Evolutionary conservation across 2,797 vertebrate genomes (phyloP), one percentile per base, ranked within the genome.

Genomic region (Gymnoscopelus braueri): DNA sequence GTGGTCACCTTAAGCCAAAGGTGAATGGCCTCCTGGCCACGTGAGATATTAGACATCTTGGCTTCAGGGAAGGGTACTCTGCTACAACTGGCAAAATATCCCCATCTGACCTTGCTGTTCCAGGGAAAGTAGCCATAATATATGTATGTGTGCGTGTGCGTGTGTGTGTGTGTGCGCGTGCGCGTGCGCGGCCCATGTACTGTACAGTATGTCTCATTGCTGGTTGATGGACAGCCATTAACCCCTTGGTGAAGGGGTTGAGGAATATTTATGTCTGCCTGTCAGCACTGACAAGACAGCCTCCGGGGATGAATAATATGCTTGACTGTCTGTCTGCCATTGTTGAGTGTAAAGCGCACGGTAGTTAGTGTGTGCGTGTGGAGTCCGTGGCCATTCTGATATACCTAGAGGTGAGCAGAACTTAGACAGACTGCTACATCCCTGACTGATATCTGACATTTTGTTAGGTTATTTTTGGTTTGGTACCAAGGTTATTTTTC

Each of bases 211-310:
- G 84, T 86, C 83, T 84, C 77, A 72, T 80, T 78, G 79, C 84
- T 72, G 79, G 65, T 60, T 93, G 90, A 93, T 90, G 84, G 89
- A 90, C 91, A 89, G 83, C 87, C 82, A 90, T 93, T 93, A 93
- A 92, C 93, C 91, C 72, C 87, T 79, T 86, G 73, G 85, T 78
- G 83, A 86, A 80, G 73, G 72, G 87, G 87, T 90, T 83, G 86
- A 83, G 81, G 88, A 92, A 90, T 92, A 90, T 91, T 92, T 93
- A 91, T 91, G 89, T 93, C 86, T 84, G 67, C 82, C 87, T 92
- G 90, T 94, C 93, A 92, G 81, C 74, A 52, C 77, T 85, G 89
- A 87, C 90, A 89, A 65, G 63, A 77, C 78, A 75, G 80, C 86
- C 87, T 87, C 86, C 62, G 62, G 84, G 83, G 81, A 91, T 91